Base-by-base conservation (phyloP, 1,140 invertebrate genomes). In the Megalopta genalis region DNA sequence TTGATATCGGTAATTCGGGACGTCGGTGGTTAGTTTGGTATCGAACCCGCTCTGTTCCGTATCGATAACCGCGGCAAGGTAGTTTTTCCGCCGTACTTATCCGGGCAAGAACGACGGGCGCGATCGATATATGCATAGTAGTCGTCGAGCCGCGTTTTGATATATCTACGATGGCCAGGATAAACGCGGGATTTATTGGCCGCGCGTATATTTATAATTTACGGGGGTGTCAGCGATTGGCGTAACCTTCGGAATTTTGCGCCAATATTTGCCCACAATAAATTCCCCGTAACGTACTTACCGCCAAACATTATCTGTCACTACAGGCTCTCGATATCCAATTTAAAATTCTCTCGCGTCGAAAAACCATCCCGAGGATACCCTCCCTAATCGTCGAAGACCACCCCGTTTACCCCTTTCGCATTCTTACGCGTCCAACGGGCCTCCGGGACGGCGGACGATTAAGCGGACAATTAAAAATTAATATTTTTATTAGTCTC, bases 401-500 rank as follows among this genome's bases (percentile, higher is more conserved):
- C 16, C 46, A n/a, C 12, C 25, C 14, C 39, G 12, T n/a, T 5
- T 21, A 16, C 49, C 16, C 37, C 12, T 4, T 25, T 4, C n/a
- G 27, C 74, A 54, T 9, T 42, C n/a, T 2, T 10, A n/a, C 14
- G 14, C 49, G 49, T 18, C 71, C 5, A 25, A 49, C 57, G 59
- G 23, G 25, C 12, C 57, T 25, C 37, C 63, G 18, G 49, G 62
- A 68, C 68, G 82, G 76, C 77, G 76, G 82, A 86, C 80, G 80
- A 85, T 87, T 88, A 87, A 82, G 64, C 76, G 60, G 37, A 57
- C 85, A 82, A 87, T 88, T 84, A 88, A 87, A 86, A 86, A 87
- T 87, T 67, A 80, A 89, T 88, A 77, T 87, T 89, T 89, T 89
- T 88, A 89, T 89, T 88, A 85, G 80, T 73, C 52, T 73, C 46